Evolutionary conservation across 2,888 invertebrate genomes (phyloP), one percentile per base, ranked within the genome.

Genomic region (Micoletzkya japonica): DNA sequence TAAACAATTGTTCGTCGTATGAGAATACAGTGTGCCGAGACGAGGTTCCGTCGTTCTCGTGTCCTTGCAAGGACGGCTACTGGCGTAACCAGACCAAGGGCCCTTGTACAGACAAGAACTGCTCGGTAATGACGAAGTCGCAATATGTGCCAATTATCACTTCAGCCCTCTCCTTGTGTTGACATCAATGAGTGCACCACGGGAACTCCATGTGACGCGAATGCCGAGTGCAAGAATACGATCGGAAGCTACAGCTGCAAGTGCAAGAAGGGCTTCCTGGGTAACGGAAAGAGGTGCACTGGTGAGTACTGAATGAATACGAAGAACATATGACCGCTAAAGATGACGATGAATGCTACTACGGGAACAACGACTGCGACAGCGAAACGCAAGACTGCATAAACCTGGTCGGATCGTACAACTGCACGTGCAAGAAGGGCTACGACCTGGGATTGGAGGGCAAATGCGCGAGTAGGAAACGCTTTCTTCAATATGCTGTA

Each of bases 161-260:
- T 44, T 1, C 36, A 52, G 63, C 63, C 36, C 36, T 49, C 63
- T 20, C 50, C 36, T 14, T 67, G 67, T 20, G 67, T 56, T 26
- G 81, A 81, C 71, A 75, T 82, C 30, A 72, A 82, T 71, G 82
- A 82, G 68, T 82, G 82, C 70, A 70, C 74, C 36, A 39, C 26
- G 7, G 24, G 24, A 2, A 26, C 26, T 26, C 26, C 36, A 0
- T 67, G 67, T 30, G 39, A 57, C 57, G 20, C 58, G 44, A 28
- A 32, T 17, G 68, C 68, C 24, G 49, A 4, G 17, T 68, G 68
- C 50, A 58, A 36, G 14, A 50, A 68, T 50, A 34, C 34, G n/a
- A 6, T n/a, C 17, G 58, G 49, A 1, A 34, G 34, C n/a, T 59
- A 32, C 50, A 30, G 20, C 6, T 68, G 68, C 49, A 28, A 4